Evolutionary conservation across 2,888 invertebrate genomes (phyloP).

Genomic region (Asteroscopus sphinx): DNA sequence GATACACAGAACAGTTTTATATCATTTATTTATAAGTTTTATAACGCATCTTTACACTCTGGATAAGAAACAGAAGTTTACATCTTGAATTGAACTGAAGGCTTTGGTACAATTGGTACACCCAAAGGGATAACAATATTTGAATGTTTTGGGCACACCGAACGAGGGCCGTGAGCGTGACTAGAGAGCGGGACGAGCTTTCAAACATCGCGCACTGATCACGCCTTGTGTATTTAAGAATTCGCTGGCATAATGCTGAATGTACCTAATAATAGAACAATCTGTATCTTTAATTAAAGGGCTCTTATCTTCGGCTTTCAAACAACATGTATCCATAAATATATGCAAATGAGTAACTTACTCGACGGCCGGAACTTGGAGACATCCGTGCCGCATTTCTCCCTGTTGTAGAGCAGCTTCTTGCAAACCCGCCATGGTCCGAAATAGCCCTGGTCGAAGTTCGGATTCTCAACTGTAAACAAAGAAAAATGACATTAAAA

Average conservation of each 20-base stretch:
- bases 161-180: too few relatives aligned
- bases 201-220: too few relatives aligned
- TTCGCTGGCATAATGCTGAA: constrained; percentile 14
- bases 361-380: constrained; percentile 94
- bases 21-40: too few relatives aligned
- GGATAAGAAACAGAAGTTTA: constrained; percentile 59
- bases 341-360: constrained; percentile 85
- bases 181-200: too few relatives aligned
- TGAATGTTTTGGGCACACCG: too few relatives aligned
- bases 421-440: constrained; percentile 97
- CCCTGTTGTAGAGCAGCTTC: constrained; percentile 94
- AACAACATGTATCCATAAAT: constrained; percentile 28
- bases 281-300: constrained; percentile 16
- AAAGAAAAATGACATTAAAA: constrained; percentile 50
- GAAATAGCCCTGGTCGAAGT: constrained; percentile 95
- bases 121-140: too few relatives aligned
- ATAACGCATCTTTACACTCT: constrained; percentile 28
- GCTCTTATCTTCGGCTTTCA: constrained; percentile 24
- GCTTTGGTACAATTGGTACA: too few relatives aligned
- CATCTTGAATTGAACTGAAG: constrained; percentile 57
- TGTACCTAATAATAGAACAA: constrained; percentile 33
- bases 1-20: constrained; percentile 33
- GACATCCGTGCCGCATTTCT: constrained; percentile 94
- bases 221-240: too few relatives aligned
- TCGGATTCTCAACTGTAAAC: constrained; percentile 90